Evolutionary conservation across 2,797 vertebrate species (phyloP), one percentile per base, ranked within the genome.

Genomic region (Melanotaenia trifasciata): DNA sequence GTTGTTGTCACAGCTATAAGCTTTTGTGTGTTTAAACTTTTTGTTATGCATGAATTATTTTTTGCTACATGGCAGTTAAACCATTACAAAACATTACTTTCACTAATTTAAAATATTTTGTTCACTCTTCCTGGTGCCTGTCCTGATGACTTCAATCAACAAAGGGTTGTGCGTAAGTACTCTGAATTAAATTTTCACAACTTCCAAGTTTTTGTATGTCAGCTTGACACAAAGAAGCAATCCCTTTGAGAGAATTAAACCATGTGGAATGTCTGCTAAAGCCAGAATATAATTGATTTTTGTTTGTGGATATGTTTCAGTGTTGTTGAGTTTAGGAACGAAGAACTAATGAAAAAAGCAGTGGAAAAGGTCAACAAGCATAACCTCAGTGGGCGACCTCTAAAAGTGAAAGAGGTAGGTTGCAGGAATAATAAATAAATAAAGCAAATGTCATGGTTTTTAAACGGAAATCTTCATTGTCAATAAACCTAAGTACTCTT

Each of bases 131-230:
- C 5, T 83, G 65, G 74, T 90, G 78, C 72, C 63, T 85, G 64
- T 57, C 74, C 51, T 84, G 90, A 58, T 78, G 83, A 80, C 74
- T 88, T 89, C 90, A 83, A 76, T 92, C 87, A 91, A 90, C 78
- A 75, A 94, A 98, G 98, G 98, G 98, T 93, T 99, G 98, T 84
- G 98, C 98, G 98, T 99, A 97, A 97, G 98, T 99, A 93, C 71
- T 1, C 16, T 65, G 64, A 12, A 11, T 60, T 2, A 6, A 5
- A 53, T 8, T n/a, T 45, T 8, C 14, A 32, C 50, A 11, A 5
- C 33, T 53, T 45, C 28, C 0, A 38, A 40, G 18, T 57, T 12
- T 36, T 22, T 6, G 51, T 50, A 18, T 47, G 61, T 26, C 33
- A 56, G 5, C 20, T 36, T 53, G n/a, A 24, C 63, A 36, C 4